These are phyloP conservation scores for Anas capensis DNA, from an alignment of 2,797 vertebrate genomes.

Conservation along the genomic window DNA sequence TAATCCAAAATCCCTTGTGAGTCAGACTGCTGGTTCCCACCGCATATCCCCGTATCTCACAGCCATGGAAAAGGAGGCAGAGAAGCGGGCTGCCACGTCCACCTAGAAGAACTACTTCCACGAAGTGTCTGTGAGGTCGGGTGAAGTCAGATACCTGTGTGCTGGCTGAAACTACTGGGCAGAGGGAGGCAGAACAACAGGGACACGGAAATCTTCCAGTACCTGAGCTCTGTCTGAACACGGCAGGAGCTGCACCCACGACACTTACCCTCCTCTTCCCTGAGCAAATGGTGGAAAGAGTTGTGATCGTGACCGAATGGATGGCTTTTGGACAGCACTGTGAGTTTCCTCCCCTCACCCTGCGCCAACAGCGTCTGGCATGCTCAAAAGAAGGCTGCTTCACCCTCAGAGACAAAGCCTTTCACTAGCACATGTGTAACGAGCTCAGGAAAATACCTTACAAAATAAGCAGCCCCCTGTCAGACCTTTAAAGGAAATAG, in stretches of 20 bases:
- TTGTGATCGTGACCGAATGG: background rate
- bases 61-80: background rate
- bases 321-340: background rate
- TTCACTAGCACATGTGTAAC: accelerated
- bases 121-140: background rate
- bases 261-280: background rate
- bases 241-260: background rate
- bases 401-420: background rate
- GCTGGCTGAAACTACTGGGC: background rate
- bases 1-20: background rate
- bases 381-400: background rate
- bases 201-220: background rate
- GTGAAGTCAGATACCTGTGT: background rate
- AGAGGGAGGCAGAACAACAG: accelerated
- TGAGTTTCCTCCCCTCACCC: background rate
- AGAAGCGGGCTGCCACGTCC: accelerated
- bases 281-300: background rate
- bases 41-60: background rate
- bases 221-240: background rate
- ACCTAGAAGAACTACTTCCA: background rate
- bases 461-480: background rate
- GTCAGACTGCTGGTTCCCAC: background rate
- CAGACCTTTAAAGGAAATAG: background rate
- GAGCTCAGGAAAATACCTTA: background rate
- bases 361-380: background rate